A percentile compares a stretch with the other conserved stretches of the same genome.
Conservation (phyloP, 2,888 invertebrate genomes). For the Tupiocoris notatus region DNA sequence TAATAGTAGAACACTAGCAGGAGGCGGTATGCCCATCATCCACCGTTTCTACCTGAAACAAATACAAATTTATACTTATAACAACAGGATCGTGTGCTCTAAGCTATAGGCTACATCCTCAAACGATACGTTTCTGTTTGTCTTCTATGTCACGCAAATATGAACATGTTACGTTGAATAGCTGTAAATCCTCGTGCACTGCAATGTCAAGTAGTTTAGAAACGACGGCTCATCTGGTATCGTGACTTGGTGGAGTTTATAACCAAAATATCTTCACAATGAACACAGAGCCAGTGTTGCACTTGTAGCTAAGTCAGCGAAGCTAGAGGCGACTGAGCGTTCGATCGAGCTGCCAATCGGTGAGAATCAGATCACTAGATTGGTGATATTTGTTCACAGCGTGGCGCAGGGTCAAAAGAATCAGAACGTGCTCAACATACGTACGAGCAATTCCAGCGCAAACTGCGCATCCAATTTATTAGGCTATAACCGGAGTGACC, state of each 20-base stretch:
- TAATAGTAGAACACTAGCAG: neutral
- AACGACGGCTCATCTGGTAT: too few relatives aligned
- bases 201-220: too few relatives aligned
- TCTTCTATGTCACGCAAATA: too few relatives aligned
- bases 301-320: too few relatives aligned
- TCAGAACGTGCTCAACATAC: neutral
- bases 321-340: neutral
- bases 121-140: too few relatives aligned
- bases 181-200: too few relatives aligned
- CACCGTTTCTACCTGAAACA: slow-evolving; percentile 22
- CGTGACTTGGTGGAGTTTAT: too few relatives aligned
- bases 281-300: too few relatives aligned
- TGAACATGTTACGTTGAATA: too few relatives aligned
- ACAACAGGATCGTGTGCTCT: too few relatives aligned
- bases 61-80: neutral
- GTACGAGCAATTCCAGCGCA: neutral
- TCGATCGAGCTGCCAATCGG: neutral
- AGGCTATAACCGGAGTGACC: neutral
- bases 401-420: neutral
- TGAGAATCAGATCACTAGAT: neutral
- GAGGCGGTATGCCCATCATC: slow-evolving; percentile 19
- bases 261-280: too few relatives aligned
- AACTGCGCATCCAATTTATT: neutral
- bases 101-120: too few relatives aligned
- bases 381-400: neutral